Evolutionary conservation across 2,888 invertebrate genomes (phyloP), one percentile per base, ranked within the genome.

Genomic region (Nycteola revayana): DNA sequence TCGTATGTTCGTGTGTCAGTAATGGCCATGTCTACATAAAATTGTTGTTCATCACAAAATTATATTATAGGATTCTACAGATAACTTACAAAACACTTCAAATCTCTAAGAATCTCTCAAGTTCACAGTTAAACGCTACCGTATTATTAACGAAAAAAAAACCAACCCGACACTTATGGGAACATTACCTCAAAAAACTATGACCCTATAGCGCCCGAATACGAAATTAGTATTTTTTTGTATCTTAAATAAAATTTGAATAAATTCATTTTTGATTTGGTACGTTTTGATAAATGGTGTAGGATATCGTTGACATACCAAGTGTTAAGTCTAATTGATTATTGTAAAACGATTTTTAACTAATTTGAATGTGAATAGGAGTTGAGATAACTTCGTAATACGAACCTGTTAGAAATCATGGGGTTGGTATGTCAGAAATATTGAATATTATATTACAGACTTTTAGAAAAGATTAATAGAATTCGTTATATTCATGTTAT

Each of bases 311-410:
- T 76, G 79, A 78, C 73, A 66, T 43, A 50, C 49, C 51, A 56
- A 56, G 69, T 71, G 72, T 73, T 76, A 76, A 79, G 50, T 62
- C 60, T 61, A 72, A 79, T 75, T 75, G 74, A 80, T 80, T 71
- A 42, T 60, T 67, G 36, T 55, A 55, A 68, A 74, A 55, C 45
- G 49, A 49, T 42, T 53, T 53, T 47, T 30, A 28, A 18, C 3
- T 34, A 34, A 53, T 55, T 52, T 58, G 32, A 52, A 57, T 60
- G 44, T 53, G 37, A 52, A 53, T 47, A 9, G 27, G 37, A 36
- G 36, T 37, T n/a, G 11, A 9, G 29, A 27, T 21, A 22, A 24
- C 22, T 35, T 26, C n/a, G n/a, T n/a, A n/a, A n/a, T n/a, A 42
- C 24, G 32, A 50, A 48, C 37, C 33, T 45, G 30, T 39, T 26